Percentiles rank a stretch among this genome's conserved stretches.
These are phyloP conservation scores for Arctopsyche grandis DNA, from an alignment of 1,140 invertebrate species.

Conservation along the genomic window DNA sequence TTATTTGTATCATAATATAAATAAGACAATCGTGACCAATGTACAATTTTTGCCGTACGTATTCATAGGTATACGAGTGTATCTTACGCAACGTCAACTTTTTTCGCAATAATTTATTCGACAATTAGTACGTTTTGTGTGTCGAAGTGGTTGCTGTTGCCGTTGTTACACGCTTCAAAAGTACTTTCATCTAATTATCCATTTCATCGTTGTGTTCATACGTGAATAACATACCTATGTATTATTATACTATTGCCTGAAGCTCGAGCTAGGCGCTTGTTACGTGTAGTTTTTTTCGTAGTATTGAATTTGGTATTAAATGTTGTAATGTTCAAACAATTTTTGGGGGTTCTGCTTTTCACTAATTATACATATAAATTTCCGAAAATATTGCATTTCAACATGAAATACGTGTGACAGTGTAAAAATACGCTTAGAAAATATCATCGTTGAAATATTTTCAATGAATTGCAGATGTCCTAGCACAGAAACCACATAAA, in stretches of 20 bases:
- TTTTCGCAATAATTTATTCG: conserved; percentile 12
- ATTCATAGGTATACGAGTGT: not conserved
- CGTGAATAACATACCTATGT: not conserved
- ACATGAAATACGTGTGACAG: no score
- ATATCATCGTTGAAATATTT: no score
- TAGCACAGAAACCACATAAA: no score
- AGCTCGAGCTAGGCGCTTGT: no score
- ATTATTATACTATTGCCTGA: not conserved
- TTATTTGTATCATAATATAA: not conserved
- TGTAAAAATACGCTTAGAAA: no score
- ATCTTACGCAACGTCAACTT: not conserved
- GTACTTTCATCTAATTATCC: conserved; percentile 16
- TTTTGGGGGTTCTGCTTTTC: no score
- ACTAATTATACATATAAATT: no score
- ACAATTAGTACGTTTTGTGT: not conserved
- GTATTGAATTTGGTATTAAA: no score
- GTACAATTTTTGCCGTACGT: not conserved
- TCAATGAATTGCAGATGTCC: no score
- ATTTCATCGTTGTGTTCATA: not conserved
- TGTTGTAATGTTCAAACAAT: no score
- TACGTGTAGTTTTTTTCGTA: no score
- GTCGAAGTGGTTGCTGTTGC: not conserved
- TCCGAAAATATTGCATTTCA: no score
- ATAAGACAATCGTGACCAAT: conserved; percentile 2
- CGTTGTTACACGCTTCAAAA: not conserved